phyloP scores from a whole-genome alignment of 2,888 invertebrate species.

The Diachrysia chrysitis region DNA sequence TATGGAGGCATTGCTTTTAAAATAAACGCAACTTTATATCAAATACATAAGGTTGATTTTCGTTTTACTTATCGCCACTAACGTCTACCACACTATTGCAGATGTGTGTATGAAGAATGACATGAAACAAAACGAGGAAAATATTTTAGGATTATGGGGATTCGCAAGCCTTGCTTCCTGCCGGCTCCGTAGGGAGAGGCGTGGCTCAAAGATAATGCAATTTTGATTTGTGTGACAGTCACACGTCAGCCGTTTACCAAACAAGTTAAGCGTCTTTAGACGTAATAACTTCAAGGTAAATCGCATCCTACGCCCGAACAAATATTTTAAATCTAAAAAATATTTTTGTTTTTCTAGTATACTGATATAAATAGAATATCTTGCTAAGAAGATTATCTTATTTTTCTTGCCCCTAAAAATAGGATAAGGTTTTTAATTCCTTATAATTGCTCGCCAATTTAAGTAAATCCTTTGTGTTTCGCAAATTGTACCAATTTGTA shows the following conservation, averaged over 20 bases:
- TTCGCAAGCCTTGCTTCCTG: not conserved
- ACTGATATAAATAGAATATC: too few relatives aligned
- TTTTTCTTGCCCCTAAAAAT: too few relatives aligned
- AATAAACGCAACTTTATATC: not conserved
- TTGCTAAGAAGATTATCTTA: too few relatives aligned
- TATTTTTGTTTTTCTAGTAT: too few relatives aligned
- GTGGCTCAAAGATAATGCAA: slow-evolving; percentile 2
- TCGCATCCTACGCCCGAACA: not conserved
- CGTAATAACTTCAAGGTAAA: not conserved
- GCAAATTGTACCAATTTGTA: too few relatives aligned
- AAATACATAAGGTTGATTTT: not conserved
- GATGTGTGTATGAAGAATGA: not conserved
- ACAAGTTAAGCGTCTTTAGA: not conserved
- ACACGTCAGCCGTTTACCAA: not conserved
- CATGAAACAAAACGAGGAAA: slow-evolving; percentile 4
- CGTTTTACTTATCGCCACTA: not conserved
- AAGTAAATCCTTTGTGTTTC: too few relatives aligned
- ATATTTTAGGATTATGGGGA: slow-evolving; percentile 1
- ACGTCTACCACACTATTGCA: not conserved
- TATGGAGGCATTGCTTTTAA: not conserved
- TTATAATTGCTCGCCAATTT: too few relatives aligned
- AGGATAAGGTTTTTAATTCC: too few relatives aligned
- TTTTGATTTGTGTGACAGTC: not conserved
- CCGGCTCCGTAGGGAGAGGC: not conserved
- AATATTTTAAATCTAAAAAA: too few relatives aligned